Evolutionary conservation across 2,888 invertebrate species (phyloP).

Genomic region (Melikaiella ostensackeni): DNA sequence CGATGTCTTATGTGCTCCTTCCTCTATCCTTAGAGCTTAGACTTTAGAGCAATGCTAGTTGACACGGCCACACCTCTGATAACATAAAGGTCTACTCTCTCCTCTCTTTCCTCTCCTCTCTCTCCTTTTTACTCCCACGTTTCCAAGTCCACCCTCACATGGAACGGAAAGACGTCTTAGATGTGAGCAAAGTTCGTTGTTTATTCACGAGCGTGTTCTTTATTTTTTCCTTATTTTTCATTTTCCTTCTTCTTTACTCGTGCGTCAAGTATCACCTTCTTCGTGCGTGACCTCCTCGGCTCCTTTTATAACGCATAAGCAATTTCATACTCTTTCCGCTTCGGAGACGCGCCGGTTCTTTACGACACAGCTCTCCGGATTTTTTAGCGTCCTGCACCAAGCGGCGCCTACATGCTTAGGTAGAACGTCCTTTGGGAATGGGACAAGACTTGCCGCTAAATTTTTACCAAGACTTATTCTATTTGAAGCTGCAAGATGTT

Average conservation of each 20-base stretch:
- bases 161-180: neutral
- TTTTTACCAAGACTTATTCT: neutral
- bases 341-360: slow-evolving; percentile 25
- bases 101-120: neutral
- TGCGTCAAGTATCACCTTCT: slow-evolving; percentile 47
- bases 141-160: neutral
- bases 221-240: slow-evolving; percentile 25
- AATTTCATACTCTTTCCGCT: slow-evolving; percentile 50
- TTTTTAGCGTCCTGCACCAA: slow-evolving; percentile 34
- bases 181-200: slow-evolving; percentile 40
- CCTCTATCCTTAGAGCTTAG: slow-evolving; percentile 18
- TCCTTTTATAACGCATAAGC: slow-evolving; percentile 45
- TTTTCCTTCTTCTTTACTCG: slow-evolving; percentile 43
- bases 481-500: neutral
- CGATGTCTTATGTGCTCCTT: slow-evolving; percentile 6
- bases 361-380: slow-evolving; percentile 36
- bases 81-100: neutral
- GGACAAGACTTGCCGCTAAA: slow-evolving; percentile 23
- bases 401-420: slow-evolving; percentile 27
- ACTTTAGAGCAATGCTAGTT: slow-evolving; percentile 32
- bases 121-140: slow-evolving; percentile 10
- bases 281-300: slow-evolving; percentile 43
- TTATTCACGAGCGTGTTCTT: slow-evolving; percentile 51
- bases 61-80: slow-evolving; percentile 35
- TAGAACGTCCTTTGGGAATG: slow-evolving; percentile 22